Evolutionary conservation across 1,140 invertebrate species (phyloP).

Genomic region (Danaus melanippus): DNA sequence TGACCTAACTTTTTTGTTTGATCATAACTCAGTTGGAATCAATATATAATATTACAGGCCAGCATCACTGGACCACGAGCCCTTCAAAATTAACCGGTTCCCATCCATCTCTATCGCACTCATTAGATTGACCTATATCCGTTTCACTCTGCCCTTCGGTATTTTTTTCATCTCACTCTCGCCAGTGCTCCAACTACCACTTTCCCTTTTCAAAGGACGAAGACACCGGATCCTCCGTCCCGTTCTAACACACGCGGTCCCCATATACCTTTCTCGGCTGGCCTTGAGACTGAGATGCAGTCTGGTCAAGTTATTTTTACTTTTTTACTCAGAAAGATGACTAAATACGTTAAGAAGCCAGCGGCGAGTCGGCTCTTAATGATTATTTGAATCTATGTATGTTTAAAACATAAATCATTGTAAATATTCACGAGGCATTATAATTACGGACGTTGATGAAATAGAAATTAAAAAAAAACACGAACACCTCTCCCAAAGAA

Average conservation of each 20-base stretch:
- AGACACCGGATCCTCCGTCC: slow-evolving; percentile 44
- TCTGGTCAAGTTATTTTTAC: slow-evolving; percentile 66
- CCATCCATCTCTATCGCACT: slow-evolving; percentile 32
- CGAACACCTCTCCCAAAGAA: too few relatives aligned
- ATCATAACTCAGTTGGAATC: slow-evolving; percentile 41
- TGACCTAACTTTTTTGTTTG: slow-evolving; percentile 24
- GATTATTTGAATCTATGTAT: too few relatives aligned
- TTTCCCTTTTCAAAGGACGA: slow-evolving; percentile 72
- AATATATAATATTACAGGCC: slow-evolving; percentile 45
- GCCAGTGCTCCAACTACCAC: slow-evolving; percentile 57
- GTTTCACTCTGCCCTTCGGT: slow-evolving; percentile 50
- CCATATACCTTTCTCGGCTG: slow-evolving; percentile 40
- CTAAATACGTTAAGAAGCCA: slow-evolving; percentile 57
- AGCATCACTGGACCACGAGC: slow-evolving; percentile 56
- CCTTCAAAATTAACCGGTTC: slow-evolving; percentile 70
- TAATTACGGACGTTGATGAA: too few relatives aligned
- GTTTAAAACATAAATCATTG: too few relatives aligned
- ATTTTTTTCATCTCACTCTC: slow-evolving; percentile 70
- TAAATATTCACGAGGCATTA: too few relatives aligned
- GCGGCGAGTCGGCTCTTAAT: slow-evolving; percentile 30
- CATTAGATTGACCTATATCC: slow-evolving; percentile 11
- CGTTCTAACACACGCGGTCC: slow-evolving; percentile 12
- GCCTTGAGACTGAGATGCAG: slow-evolving; percentile 65
- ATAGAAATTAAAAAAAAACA: too few relatives aligned
- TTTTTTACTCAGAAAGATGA: slow-evolving; percentile 67